A percentile compares a stretch with the other conserved stretches of the same genome.
Conservation (phyloP, 1,140 invertebrate species). For the Latrodectus geometricus region DNA sequence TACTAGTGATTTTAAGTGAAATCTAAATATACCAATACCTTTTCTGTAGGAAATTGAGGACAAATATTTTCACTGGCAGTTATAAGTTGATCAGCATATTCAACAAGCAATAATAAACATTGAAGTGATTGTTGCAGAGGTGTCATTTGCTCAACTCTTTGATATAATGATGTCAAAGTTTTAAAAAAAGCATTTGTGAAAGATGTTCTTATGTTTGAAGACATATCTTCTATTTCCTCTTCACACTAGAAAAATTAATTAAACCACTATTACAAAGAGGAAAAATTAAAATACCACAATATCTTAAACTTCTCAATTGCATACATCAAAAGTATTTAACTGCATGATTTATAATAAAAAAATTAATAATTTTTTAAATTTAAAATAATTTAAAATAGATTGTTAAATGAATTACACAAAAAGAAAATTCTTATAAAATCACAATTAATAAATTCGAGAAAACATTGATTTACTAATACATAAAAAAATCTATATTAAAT, state of each 20-base stretch:
- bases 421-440: no score
- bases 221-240: background rate
- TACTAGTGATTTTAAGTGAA: no score
- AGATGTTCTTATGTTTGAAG: background rate
- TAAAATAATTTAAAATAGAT: background rate
- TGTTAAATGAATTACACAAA: no score
- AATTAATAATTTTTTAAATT: background rate
- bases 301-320: background rate
- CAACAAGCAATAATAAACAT: background rate
- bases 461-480: background rate
- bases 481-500: background rate
- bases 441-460: background rate
- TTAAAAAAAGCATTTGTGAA: slow-evolving; percentile 32
- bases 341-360: background rate
- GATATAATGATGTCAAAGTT: slow-evolving; percentile 24
- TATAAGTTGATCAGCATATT: slow-evolving; percentile 42
- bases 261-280: background rate
- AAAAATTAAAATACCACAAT: background rate
- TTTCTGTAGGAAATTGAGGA: slow-evolving; percentile 7
- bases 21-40: slow-evolving; percentile 17
- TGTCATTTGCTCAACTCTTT: background rate
- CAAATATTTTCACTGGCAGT: background rate
- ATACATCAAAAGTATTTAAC: background rate
- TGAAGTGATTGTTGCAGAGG: slow-evolving; percentile 16
- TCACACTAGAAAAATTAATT: slow-evolving; percentile 28